A percentile compares a stretch with the other conserved stretches of the same genome.
These are phyloP conservation scores for Saccopteryx bilineata DNA, from an alignment of 2,113 vertebrate species.

Conservation along the genomic window DNA sequence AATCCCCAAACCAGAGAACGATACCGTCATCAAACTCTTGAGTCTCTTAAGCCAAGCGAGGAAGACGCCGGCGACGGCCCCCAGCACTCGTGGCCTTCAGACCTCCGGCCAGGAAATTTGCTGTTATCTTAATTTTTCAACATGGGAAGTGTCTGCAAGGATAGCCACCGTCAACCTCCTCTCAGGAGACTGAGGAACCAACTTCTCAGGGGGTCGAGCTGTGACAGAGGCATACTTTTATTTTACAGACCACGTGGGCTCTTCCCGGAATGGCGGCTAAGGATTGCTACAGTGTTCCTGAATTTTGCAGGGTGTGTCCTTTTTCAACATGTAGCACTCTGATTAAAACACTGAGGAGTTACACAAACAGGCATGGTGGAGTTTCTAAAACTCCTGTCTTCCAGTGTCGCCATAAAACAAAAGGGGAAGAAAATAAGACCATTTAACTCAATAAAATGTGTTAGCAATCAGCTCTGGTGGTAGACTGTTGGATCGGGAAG, in stretches of 20 bases:
- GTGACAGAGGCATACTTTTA: neutral
- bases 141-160: neutral
- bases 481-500: neutral
- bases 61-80: rapidly evolving
- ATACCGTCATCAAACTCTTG: too few relatives aligned
- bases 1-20: neutral
- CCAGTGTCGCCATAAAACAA: neutral
- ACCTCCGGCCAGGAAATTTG: neutral
- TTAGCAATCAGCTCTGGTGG: neutral
- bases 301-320: neutral
- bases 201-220: neutral
- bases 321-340: too few relatives aligned
- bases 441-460: neutral
- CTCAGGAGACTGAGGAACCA: neutral
- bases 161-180: neutral
- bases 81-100: neutral
- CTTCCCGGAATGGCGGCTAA: rapidly evolving
- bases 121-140: neutral
- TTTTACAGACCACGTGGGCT: too few relatives aligned
- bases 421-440: neutral
- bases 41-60: neutral
- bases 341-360: neutral
- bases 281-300: neutral
- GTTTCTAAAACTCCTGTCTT: neutral
- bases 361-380: neutral